These are phyloP conservation scores for Bombus breviceps DNA, from an alignment of 1,140 invertebrate species.

Conservation along the genomic window DNA sequence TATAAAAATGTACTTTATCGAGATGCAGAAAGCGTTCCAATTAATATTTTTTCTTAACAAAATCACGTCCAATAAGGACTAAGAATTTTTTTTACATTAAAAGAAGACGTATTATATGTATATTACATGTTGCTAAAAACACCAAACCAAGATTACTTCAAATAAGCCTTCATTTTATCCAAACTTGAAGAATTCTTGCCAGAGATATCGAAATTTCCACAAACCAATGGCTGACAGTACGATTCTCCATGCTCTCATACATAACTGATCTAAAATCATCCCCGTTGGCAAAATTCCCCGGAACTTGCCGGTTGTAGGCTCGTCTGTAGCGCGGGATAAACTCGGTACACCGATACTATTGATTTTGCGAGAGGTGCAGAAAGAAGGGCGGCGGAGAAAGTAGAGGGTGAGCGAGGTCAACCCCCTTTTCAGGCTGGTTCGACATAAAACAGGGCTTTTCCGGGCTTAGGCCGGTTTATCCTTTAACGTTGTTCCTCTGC, in stretches of 20 bases:
- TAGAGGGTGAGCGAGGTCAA: constrained; percentile 73
- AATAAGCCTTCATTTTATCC: background rate
- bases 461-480: constrained; percentile 57
- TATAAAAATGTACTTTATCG: too few relatives aligned
- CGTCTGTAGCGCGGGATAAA: constrained; percentile 53
- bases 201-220: background rate
- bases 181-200: background rate
- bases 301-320: background rate
- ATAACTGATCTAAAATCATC: background rate
- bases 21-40: too few relatives aligned
- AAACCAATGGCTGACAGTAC: background rate
- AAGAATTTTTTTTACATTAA: too few relatives aligned
- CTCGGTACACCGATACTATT: constrained; percentile 71
- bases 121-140: too few relatives aligned
- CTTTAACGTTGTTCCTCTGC: constrained; percentile 34
- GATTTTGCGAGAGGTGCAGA: constrained; percentile 69
- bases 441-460: constrained; percentile 51
- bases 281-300: background rate
- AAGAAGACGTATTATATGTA: too few relatives aligned
- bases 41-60: too few relatives aligned
- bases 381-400: constrained; percentile 58
- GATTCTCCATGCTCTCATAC: background rate
- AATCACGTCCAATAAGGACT: too few relatives aligned
- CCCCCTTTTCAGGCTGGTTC: constrained; percentile 66
- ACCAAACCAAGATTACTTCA: too few relatives aligned